Base-by-base conservation (phyloP, 2,797 vertebrate genomes). In the Pangasius djambal region DNA sequence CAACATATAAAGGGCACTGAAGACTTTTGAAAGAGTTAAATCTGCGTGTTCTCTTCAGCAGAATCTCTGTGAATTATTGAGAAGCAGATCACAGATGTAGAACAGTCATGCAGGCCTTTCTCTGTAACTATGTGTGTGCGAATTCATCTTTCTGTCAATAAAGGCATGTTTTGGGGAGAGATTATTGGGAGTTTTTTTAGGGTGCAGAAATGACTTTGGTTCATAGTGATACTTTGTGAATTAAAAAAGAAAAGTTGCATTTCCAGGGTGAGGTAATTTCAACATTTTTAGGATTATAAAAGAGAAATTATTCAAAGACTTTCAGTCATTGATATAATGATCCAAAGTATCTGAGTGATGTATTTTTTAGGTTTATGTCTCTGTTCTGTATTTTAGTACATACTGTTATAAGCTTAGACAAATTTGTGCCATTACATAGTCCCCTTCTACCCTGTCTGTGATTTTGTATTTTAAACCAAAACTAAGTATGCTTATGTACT, bases 341-440 rank as follows among this genome's bases (percentile, higher is more conserved):
- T 61, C 55, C 67, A 59, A 34, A 77, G 12, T 81, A 22, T 87
- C 65, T 87, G 70, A 89, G 69, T 61, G 75, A 70, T 77, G 61
- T 72, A 50, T 78, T 85, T 89, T 84, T 55, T 85, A 88, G 85
- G 87, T 70, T 77, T 88, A 61, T 9, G 40, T 63, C 77, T 85
- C 20, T 69, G 22, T 69, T 65, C 15, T n/a, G 59, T 85, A 69
- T 83, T 63, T 83, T 83, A 61, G 67, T 88, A 72, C 67, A 44
- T 84, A 48, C 82, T 22, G 7, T 86, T 79, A n/a, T 10, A 57
- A 63, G 20, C 59, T 78, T 87, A 34, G 50, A 82, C 2, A 37
- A 13, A 44, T 86, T 87, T 86, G 79, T 70, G 77, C 65, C 52
- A 63, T 50, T n/a, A 34, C n/a, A 28, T 77, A 22, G 2, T 84